Evolutionary conservation across 92 coral and sea anemone species (phyloP), one percentile per base, ranked within the genome.

Genomic region (Phenganax subtilis): DNA sequence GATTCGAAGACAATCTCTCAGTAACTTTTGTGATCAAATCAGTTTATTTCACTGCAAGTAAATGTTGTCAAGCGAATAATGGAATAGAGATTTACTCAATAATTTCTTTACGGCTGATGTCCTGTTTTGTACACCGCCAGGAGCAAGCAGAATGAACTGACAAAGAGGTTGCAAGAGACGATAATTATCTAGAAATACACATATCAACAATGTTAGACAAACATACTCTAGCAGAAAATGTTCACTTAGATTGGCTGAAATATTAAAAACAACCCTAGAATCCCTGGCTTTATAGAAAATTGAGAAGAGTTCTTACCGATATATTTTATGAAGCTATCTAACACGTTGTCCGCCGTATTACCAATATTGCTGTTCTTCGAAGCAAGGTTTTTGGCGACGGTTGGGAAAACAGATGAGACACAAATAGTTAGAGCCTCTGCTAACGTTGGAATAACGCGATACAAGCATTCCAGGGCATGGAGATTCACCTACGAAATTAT

Each of bases 161-260:
- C 94, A 90, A 69, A 91, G 91, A 51, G 98, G 98, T 74, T 94
- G 98, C 47, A 94, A 88, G 51, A 94, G 89, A 57, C 90, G 82
- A 6, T 82, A 83, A 75, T 91, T 91, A 84, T 94, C 98, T 94
- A 87, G 10, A 85, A 71, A 20, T 51, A 47, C 28, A 53, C 27
- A 12, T 44, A 25, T 29, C 15, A 44, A 20, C 47, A 37, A 37
- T 37, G 47, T 37, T 37, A 37, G 47, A 37, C 47, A 37, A 37
- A 37, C 5, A 37, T 37, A 37, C 47, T 37, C 47, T 37, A 37
- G 47, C 47, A 59, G 10, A 51, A 54, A 61, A 25, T 27, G 25
- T 31, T 6, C 17, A 6, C 10, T 10, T 47, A 51, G 37, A 51
- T 53, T 14, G 20, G n/a, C 27, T 30, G n/a, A 30, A 8, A 58